These are phyloP conservation scores for Salvelinus fontinalis DNA, from an alignment of 2,113 vertebrate species.

Conservation along the genomic window DNA sequence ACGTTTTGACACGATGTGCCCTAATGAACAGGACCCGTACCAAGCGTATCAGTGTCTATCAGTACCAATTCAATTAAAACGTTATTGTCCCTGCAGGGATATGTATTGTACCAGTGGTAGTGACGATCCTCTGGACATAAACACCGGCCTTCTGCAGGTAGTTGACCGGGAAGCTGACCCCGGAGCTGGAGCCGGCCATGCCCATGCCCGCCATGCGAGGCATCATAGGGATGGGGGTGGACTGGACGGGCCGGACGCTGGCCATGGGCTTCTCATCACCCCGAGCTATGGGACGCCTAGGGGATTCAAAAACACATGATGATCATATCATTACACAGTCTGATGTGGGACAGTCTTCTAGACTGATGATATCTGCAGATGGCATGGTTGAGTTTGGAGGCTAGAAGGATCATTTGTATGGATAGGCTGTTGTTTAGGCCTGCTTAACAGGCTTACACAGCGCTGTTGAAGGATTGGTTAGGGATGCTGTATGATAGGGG, in stretches of 20 bases:
- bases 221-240: constrained; percentile 98
- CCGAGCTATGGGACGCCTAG: constrained; percentile 85
- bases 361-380: background rate
- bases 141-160: constrained; percentile 95
- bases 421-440: background rate
- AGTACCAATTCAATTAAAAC: background rate
- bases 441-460: background rate
- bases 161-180: constrained; percentile 91
- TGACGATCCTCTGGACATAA: constrained; percentile 95
- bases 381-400: background rate
- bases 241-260: constrained; percentile 94
- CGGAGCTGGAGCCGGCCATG: constrained; percentile 79
- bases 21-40: too few species aligned
- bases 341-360: background rate
- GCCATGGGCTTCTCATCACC: constrained; percentile 94
- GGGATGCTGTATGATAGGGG: background rate
- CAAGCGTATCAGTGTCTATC: background rate
- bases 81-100: background rate
- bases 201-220: constrained; percentile 88
- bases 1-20: too few species aligned
- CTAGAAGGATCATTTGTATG: background rate
- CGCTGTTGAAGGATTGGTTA: background rate
- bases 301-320: constrained; percentile 5
- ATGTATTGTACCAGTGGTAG: constrained; percentile 84
- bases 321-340: background rate